Evolutionary conservation across 2,113 vertebrate genomes (phyloP).

Genomic region (Eretmochelys imbricata): DNA sequence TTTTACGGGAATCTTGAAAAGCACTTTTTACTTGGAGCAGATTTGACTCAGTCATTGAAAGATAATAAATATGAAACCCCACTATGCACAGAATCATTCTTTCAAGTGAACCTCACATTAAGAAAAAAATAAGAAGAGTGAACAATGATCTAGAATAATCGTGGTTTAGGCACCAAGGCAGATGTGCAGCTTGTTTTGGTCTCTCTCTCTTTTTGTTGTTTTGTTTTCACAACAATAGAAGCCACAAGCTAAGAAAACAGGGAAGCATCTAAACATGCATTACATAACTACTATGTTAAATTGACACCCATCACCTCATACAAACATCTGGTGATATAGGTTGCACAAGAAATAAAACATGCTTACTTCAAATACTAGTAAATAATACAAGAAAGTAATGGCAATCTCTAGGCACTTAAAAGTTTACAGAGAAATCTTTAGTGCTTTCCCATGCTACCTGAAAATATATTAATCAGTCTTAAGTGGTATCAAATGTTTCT

Average conservation of each 20-base stretch:
- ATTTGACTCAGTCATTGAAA: background rate
- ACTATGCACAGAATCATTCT: background rate
- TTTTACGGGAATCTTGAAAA: background rate
- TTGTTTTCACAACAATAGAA: slow-evolving; percentile 49
- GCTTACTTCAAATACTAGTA: slow-evolving; percentile 30
- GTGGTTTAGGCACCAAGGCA: slow-evolving; percentile 52
- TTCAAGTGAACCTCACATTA: background rate
- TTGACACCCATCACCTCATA: slow-evolving; percentile 19
- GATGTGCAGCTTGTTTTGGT: slow-evolving; percentile 23
- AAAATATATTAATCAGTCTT: slow-evolving; percentile 57
- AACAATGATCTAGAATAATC: slow-evolving; percentile 32
- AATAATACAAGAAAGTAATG: slow-evolving; percentile 35
- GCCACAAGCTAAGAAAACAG: slow-evolving; percentile 34
- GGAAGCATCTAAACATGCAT: slow-evolving; percentile 57
- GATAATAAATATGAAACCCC: accelerated
- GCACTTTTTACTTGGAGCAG: background rate
- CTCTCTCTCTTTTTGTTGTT: background rate
- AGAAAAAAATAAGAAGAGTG: background rate
- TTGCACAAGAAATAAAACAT: background rate
- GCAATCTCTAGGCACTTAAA: slow-evolving; percentile 69
- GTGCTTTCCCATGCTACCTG: slow-evolving; percentile 57
- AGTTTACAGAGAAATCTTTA: slow-evolving; percentile 55
- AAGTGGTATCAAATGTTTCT: slow-evolving; percentile 54
- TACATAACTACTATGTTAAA: slow-evolving; percentile 38
- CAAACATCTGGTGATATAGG: slow-evolving; percentile 25